These are phyloP conservation scores for Pandion haliaetus DNA, from an alignment of 2,113 vertebrate species.

Conservation along the genomic window DNA sequence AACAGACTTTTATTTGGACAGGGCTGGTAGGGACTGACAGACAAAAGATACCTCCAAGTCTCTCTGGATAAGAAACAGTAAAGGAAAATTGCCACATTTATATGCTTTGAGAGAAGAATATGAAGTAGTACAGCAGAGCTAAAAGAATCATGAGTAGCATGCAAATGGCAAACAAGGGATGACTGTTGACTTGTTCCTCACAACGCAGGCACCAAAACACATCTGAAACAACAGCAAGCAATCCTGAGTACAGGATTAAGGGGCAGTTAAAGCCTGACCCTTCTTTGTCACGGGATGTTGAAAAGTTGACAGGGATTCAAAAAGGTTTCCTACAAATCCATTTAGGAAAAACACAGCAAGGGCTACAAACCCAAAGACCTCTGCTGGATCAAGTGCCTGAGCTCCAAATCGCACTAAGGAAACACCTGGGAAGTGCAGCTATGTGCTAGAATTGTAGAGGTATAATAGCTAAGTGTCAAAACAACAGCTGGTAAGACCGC, in stretches of 20 bases:
- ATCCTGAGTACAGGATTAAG: rapidly evolving
- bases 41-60: neutral
- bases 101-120: neutral
- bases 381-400: neutral
- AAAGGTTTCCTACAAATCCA: neutral
- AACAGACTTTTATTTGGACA: neutral
- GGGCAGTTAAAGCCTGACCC: neutral
- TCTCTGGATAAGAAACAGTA: neutral
- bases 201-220: neutral
- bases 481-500: neutral
- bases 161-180: neutral
- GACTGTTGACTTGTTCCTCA: neutral
- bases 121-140: neutral
- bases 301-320: neutral
- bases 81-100: neutral
- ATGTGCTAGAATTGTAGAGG: neutral
- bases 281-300: neutral
- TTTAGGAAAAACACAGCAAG: neutral
- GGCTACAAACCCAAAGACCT: neutral
- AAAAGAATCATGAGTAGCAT: neutral
- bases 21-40: neutral
- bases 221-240: neutral
- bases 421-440: neutral
- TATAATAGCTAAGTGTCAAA: neutral
- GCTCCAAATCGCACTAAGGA: neutral